These are phyloP conservation scores for Pycnomerus fuliginosus DNA, from an alignment of 2,888 invertebrate species.

Conservation along the genomic window DNA sequence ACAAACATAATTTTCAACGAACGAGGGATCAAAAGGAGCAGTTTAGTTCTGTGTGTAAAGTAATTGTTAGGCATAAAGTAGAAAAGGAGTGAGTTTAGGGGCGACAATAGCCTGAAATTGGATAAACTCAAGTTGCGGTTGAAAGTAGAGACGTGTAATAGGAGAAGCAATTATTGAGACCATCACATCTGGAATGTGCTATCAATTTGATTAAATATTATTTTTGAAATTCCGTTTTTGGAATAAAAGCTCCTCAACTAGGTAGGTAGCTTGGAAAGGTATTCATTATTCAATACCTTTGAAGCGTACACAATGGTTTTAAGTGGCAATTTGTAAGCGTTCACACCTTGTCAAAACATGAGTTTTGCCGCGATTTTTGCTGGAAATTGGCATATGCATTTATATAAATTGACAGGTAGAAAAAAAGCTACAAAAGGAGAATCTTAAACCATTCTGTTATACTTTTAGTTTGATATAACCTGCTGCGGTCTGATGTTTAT, in stretches of 20 bases:
- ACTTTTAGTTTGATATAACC: conserved; percentile 34
- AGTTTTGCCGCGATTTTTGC: conserved; percentile 23
- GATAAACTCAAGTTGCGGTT: conserved; percentile 33
- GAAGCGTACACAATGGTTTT: conserved; percentile 28
- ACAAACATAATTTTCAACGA: too few relatives aligned
- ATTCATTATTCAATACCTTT: conserved; percentile 8
- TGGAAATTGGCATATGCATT: conserved; percentile 31
- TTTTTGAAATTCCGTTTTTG: conserved; percentile 2
- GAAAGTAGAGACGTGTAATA: conserved; percentile 19
- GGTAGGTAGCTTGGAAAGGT: conserved; percentile 9
- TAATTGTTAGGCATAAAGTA: conserved; percentile 5
- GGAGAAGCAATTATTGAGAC: conserved; percentile 13
- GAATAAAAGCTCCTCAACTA: conserved; percentile 12
- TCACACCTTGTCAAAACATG: conserved; percentile 40
- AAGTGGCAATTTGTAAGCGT: conserved; percentile 40
- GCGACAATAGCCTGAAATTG: conserved; percentile 23
- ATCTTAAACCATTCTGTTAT: neutral
- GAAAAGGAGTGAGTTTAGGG: conserved; percentile 21
- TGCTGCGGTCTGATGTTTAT: conserved; percentile 40
- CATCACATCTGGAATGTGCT: conserved; percentile 20
- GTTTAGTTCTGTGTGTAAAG: too few relatives aligned
- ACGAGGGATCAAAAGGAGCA: too few relatives aligned
- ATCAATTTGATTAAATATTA: conserved; percentile 20
- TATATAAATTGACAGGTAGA: conserved; percentile 25
- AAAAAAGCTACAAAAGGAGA: neutral